Evolutionary conservation across 2,113 vertebrate species (phyloP).

Genomic region (cattle (Bos taurus)): ARS-UCD2.0 NC_037348.1:63688501-63689000

Average conservation of each 20-base stretch:
- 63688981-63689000: fast-evolving
- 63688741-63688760: fast-evolving
- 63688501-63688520: too few relatives aligned
- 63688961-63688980: neutral
- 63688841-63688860: neutral
- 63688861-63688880: neutral
- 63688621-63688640: too few relatives aligned
- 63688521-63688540: too few relatives aligned
- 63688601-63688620: too few relatives aligned
- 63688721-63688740: too few relatives aligned
- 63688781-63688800: neutral
- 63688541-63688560: too few relatives aligned
- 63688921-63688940: neutral
- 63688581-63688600: too few relatives aligned
- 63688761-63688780: neutral
- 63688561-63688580: too few relatives aligned
- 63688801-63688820: neutral
- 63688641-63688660: too few relatives aligned
- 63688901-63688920: neutral
- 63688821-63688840: neutral
- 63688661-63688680: too few relatives aligned
- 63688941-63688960: neutral
- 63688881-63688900: neutral
- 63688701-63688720: neutral
- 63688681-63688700: neutral